Evolutionary conservation across 2,113 vertebrate genomes (phyloP), one percentile per base, ranked within the genome.

Genomic region (Hepsetus odoe): DNA sequence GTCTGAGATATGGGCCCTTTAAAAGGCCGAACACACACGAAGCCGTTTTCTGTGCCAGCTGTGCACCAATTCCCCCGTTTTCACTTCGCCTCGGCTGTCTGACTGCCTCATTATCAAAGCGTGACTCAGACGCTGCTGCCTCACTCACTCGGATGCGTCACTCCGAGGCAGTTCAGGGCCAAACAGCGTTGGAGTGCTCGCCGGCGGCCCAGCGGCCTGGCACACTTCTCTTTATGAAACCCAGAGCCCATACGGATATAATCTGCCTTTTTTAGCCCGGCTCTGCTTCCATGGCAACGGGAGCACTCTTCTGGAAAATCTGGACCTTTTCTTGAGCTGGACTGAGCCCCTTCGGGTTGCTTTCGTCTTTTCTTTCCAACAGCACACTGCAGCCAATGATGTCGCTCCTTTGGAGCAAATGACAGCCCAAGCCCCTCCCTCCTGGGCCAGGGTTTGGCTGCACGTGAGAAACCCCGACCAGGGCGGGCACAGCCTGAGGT

Each of bases 121-220:
- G 65, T 77, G 80, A 82, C 59, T 73, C 69, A 82, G 61, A 58
- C 59, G 10, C 53, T 33, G 64, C 35, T 9, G 28, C 55, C 55
- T n/a, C 20, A 14, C 20, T 67, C 55, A 80, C 53, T 38, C n/a
- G 24, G 59, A 44, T 73, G 77, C 69, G 24, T 72, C 77, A 72
- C 42, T 72, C 69, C 20, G n/a, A 1, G 9, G 11, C 35, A 75
- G 46, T 49, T 5, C 61, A 40, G 20, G 62, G 62, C 20, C 61
- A 61, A 26, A 13, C 6, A 65, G 46, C 30, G 53, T 32, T 11
- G 16, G 18, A 49, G 49, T 16, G 12, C 20, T 33, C 0, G 4
- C 10, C 12, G 20, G 55, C 26, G 26, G 28, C 42, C 0, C 4
- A 35, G n/a, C 46, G 4, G 8, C 11, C 46, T 24, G 59, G 33